Evolutionary conservation across 2,113 vertebrate species (phyloP), one percentile per base, ranked within the genome.

Genomic region (Cyprinodon tularosa): DNA sequence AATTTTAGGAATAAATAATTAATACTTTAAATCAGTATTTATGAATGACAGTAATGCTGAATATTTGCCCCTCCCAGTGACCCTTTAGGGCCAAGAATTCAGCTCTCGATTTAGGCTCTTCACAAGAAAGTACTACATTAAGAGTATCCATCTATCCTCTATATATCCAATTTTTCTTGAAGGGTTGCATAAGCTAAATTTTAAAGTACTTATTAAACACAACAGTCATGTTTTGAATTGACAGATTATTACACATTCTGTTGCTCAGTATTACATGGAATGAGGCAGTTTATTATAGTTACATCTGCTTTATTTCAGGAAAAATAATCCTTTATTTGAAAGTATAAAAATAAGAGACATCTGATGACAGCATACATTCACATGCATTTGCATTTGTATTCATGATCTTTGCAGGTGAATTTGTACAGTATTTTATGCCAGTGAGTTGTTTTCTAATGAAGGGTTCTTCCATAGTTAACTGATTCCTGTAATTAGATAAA

Each of bases 271-370:
- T 0, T 45, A 4, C 1, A n/a, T 66, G 39, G 47, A 71, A 71
- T 79, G 37, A 71, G 63, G 36, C 57, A 68, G 57, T 64, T 72
- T n/a, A 72, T 39, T 38, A 50, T 84, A 12, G 68, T 86, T 79
- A 59, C 66, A 72, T 90, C 57, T 91, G 87, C 92, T 91, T 93
- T 93, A 93, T 92, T 93, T 92, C 78, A 92, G 90, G 88, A 92
- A 95, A 93, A 92, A 93, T 92, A 92, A 91, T 91, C 89, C 80
- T 87, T 93, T 92, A 84, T 84, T 92, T 91, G 84, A 74, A 57
- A 80, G 86, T 94, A 94, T 88, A 95, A 95, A 94, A 94, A 95
- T 95, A 94, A 92, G 88, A 87, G 70, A 90, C 83, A 92, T 93
- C 84, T 92, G 89, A 91, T 85, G 86, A 90, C 83, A 80, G 89